Conservation (phyloP, 2,888 invertebrate species). For the Marronus borbonicus region DNA sequence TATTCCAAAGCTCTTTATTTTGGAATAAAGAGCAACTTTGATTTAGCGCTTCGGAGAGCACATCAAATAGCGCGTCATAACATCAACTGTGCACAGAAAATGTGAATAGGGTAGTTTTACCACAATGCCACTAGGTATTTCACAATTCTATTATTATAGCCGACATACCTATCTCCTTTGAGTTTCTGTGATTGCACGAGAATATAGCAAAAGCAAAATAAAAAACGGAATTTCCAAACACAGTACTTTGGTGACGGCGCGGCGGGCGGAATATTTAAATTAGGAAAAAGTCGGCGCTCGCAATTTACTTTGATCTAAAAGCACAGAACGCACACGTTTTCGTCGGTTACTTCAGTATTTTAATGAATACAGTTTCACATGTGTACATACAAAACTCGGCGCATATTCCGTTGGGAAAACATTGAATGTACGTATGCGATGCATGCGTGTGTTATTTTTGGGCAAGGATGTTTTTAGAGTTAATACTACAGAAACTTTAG, state of each 20-base stretch:
- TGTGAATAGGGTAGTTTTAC: background rate
- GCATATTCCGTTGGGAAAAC: background rate
- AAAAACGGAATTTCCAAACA: conserved; percentile 2
- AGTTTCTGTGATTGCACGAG: background rate
- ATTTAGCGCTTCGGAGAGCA: background rate
- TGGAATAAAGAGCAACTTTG: background rate
- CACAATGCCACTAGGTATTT: conserved; percentile 4
- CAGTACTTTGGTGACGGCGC: background rate
- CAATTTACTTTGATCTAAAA: conserved; percentile 30
- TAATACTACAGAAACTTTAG: background rate
- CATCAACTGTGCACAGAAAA: background rate
- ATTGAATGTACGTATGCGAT: conserved; percentile 10
- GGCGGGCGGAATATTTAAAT: conserved; percentile 12
- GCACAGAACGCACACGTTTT: background rate
- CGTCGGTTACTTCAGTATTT: conserved; percentile 33
- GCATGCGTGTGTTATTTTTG: background rate
- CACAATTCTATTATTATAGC: conserved; percentile 3
- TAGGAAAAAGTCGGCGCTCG: conserved; percentile 3
- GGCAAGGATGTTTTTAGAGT: background rate
- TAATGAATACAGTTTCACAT: conserved; percentile 28
- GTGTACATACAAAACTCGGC: conserved; percentile 24
- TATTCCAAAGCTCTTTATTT: background rate
- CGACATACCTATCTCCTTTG: conserved; percentile 8
- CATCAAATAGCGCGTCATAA: conserved; percentile 5
- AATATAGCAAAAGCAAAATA: background rate